A percentile compares a stretch with the other conserved stretches of the same genome.
Evolutionary conservation across 2,888 invertebrate species (phyloP).

Genomic region (Eledona agricola): DNA sequence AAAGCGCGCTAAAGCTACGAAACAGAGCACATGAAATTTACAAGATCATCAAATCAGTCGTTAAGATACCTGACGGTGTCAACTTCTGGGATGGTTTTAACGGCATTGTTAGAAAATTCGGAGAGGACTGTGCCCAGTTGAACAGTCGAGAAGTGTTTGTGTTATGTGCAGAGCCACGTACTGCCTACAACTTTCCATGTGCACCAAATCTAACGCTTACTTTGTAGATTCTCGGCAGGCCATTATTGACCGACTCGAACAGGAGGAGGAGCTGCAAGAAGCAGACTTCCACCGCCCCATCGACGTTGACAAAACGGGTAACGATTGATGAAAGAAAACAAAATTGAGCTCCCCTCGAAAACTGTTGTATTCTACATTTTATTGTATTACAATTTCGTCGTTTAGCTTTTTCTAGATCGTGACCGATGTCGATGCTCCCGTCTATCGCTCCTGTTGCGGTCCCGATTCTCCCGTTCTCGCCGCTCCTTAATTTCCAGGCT

Average conservation of each 20-base stretch:
- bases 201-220: too few species aligned
- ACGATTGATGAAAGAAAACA: not conserved
- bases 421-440: slow-evolving; percentile 1
- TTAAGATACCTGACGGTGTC: slow-evolving; percentile 68
- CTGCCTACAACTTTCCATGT: slow-evolving; percentile 36
- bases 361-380: too few species aligned
- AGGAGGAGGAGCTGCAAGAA: slow-evolving; percentile 43
- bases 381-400: too few species aligned
- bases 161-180: slow-evolving; percentile 72
- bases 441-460: not conserved
- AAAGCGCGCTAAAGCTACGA: slow-evolving; percentile 75
- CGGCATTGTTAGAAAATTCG: slow-evolving; percentile 73
- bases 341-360: too few species aligned
- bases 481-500: slow-evolving; percentile 55
- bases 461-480: slow-evolving; percentile 37
- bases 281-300: slow-evolving; percentile 16
- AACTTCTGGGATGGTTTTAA: slow-evolving; percentile 79
- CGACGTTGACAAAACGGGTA: slow-evolving; percentile 20
- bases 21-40: slow-evolving; percentile 73
- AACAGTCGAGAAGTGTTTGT: slow-evolving; percentile 68
- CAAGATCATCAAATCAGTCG: slow-evolving; percentile 69
- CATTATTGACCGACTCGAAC: slow-evolving; percentile 49
- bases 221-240: slow-evolving; percentile 54
- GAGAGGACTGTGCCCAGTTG: slow-evolving; percentile 71
- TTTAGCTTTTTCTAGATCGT: not conserved